These are phyloP conservation scores for Pharmacophagus antenor DNA, from an alignment of 2,888 invertebrate genomes.

Conservation along the genomic window DNA sequence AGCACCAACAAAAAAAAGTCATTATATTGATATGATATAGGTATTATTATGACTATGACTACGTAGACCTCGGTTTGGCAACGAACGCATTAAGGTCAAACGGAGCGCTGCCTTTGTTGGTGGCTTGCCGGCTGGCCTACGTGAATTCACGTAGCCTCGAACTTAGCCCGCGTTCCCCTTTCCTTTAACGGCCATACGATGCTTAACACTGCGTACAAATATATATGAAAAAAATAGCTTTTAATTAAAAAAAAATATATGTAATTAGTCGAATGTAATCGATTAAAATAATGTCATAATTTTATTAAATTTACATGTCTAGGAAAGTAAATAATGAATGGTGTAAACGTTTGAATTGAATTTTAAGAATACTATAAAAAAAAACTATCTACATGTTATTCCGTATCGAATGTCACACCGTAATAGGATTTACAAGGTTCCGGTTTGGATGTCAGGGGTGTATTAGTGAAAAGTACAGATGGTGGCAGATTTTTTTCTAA, in stretches of 20 bases:
- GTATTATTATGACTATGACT: background rate
- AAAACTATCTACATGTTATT: too few species aligned
- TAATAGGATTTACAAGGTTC: too few species aligned
- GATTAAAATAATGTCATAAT: background rate
- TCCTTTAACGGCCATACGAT: background rate
- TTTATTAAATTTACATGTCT: too few species aligned
- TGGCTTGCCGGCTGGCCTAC: conserved; percentile 1
- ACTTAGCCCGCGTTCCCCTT: conserved; percentile 11
- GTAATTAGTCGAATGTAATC: background rate
- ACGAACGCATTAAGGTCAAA: conserved; percentile 21
- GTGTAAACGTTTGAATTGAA: too few species aligned
- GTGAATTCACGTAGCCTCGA: conserved; percentile 27
- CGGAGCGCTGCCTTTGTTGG: conserved; percentile 1
- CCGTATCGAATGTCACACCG: too few species aligned
- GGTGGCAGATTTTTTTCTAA: too few species aligned
- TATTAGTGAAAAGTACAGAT: too few species aligned
- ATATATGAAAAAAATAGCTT: too few species aligned
- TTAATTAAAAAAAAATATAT: background rate
- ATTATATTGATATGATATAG: background rate
- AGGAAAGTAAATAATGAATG: too few species aligned
- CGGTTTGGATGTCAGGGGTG: too few species aligned
- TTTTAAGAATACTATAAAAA: too few species aligned
- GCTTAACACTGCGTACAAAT: background rate
- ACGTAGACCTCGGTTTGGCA: conserved; percentile 16
- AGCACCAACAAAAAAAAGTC: too few species aligned